phyloP scores from a whole-genome alignment of 1,140 invertebrate genomes.

The Zaprionus nigranus region DNA sequence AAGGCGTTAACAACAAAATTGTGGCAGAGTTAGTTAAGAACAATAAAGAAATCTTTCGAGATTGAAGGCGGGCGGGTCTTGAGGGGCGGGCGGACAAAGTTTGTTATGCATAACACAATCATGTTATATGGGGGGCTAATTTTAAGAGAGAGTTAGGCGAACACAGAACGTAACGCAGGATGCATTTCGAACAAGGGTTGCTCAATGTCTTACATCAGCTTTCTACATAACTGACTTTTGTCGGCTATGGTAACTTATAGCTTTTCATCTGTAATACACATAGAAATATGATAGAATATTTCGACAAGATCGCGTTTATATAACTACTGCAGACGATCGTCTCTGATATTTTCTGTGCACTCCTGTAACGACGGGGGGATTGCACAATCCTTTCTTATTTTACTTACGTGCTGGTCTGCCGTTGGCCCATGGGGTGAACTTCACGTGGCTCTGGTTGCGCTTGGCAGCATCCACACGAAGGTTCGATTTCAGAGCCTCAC shows the following conservation, averaged over 20 bases:
- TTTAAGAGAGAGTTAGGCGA: background rate
- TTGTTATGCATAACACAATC: background rate
- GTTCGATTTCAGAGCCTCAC: constrained; percentile 91
- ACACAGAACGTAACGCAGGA: background rate
- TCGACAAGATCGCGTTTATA: background rate
- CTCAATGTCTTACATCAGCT: constrained; percentile 56
- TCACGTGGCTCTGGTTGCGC: constrained; percentile 90
- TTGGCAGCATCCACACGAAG: constrained; percentile 90
- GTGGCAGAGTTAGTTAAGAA: background rate
- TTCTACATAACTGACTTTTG: constrained; percentile 33
- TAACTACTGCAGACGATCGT: background rate
- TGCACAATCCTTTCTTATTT: constrained; percentile 32
- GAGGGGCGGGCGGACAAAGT: too few relatives aligned
- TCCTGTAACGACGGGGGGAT: constrained; percentile 1
- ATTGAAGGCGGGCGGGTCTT: too few relatives aligned
- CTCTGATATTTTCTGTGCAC: background rate
- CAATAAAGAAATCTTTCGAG: too few relatives aligned
- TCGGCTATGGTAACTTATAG: constrained; percentile 34
- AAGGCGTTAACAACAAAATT: background rate
- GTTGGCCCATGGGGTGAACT: constrained; percentile 93
- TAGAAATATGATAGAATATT: constrained; percentile 30
- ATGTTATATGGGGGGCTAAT: background rate
- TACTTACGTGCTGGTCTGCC: constrained; percentile 93
- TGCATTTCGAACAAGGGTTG: constrained; percentile 2
- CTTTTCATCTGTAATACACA: constrained; percentile 76